Evolutionary conservation across 2,113 vertebrate genomes (phyloP).

Genomic region (Daphoenositta chrysoptera): DNA sequence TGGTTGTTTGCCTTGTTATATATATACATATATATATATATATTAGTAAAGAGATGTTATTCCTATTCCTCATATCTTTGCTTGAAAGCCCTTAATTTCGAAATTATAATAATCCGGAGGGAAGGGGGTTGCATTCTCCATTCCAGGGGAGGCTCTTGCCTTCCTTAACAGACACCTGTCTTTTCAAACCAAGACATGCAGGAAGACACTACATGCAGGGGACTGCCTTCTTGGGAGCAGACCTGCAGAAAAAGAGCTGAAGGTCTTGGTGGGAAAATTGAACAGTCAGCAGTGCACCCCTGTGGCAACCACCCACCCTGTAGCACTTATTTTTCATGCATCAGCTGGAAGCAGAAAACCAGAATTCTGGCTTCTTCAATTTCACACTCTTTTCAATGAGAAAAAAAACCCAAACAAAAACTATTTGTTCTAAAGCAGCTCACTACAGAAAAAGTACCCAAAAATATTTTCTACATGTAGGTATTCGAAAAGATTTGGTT

Average conservation of each 20-base stretch:
- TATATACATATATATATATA: no score
- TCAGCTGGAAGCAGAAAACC: not conserved
- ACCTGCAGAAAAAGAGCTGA: not conserved
- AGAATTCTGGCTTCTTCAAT: not conserved
- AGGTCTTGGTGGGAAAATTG: not conserved
- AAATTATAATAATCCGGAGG: no score
- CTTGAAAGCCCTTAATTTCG: no score
- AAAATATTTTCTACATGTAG: not conserved
- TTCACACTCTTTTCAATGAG: not conserved
- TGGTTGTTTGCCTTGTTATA: no score
- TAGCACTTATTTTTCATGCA: not conserved
- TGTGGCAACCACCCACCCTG: not conserved
- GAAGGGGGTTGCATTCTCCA: no score
- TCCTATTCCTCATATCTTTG: no score
- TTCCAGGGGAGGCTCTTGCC: no score
- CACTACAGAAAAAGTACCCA: not conserved
- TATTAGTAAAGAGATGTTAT: no score
- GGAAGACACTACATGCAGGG: not conserved
- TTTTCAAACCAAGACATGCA: no score
- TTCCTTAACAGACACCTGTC: no score
- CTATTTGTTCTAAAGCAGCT: not conserved
- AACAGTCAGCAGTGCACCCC: not conserved
- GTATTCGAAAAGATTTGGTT: accelerated
- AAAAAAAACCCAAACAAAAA: not conserved
- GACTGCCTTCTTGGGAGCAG: not conserved